phyloP scores from a whole-genome alignment of 2,797 vertebrate genomes.

The Pipistrellus pygmaeus region DNA sequence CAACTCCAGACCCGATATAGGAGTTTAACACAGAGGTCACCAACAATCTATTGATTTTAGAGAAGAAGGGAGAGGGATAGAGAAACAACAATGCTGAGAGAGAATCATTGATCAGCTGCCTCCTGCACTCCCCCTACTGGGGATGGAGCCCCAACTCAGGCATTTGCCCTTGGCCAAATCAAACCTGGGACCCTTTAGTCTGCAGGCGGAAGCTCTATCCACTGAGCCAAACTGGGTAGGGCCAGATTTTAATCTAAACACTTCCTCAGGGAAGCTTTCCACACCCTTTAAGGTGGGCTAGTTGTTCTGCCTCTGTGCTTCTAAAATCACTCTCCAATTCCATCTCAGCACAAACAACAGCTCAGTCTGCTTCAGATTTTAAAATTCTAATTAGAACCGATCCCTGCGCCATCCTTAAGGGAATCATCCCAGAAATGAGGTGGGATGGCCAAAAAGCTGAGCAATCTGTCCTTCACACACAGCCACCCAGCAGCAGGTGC shows the following conservation, averaged over 20 bases:
- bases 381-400: not conserved
- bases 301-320: not conserved
- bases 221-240: too few species aligned
- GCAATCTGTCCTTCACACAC: not conserved
- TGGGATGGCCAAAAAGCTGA: not conserved
- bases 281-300: not conserved
- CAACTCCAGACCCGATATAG: not conserved
- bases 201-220: too few species aligned
- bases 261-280: not conserved
- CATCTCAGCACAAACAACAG: not conserved
- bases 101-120: too few species aligned
- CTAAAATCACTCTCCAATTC: not conserved
- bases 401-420: not conserved
- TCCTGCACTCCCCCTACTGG: too few species aligned
- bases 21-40: too few species aligned
- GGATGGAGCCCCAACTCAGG: too few species aligned
- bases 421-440: not conserved
- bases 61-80: too few species aligned
- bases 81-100: too few species aligned
- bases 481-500: not conserved
- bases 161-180: too few species aligned
- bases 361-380: not conserved
- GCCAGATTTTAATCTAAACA: not conserved
- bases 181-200: too few species aligned
- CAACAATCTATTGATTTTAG: not conserved